These are phyloP conservation scores for Cydia pomonella DNA, from an alignment of 1,140 invertebrate species.

Conservation along the genomic window DNA sequence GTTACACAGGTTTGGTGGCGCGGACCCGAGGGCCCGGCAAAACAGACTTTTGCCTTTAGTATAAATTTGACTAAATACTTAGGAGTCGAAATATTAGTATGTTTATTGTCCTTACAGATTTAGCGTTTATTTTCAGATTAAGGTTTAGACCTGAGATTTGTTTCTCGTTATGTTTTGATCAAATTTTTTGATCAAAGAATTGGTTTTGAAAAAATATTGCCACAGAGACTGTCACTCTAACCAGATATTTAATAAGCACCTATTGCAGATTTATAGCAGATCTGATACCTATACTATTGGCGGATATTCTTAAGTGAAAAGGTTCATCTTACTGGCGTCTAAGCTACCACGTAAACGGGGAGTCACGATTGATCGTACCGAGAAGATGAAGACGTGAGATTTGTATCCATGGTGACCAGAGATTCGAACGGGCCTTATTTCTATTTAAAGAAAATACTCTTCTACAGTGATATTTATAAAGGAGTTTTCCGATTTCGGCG, in stretches of 20 bases:
- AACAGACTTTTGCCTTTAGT: neutral
- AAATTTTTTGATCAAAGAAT: too few species aligned
- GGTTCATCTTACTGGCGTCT: neutral
- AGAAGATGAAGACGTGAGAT: conserved; percentile 20
- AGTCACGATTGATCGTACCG: conserved; percentile 25
- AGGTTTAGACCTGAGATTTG: too few species aligned
- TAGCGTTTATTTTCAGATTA: neutral
- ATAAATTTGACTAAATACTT: neutral
- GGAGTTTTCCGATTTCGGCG: too few species aligned
- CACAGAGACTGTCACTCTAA: too few species aligned
- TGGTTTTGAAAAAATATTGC: too few species aligned
- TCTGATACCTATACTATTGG: neutral
- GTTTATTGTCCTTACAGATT: neutral
- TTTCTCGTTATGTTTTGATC: too few species aligned
- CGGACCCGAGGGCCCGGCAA: neutral
- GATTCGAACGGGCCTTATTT: neutral
- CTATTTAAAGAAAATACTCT: neutral
- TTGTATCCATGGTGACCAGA: conserved; percentile 25
- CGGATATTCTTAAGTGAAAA: neutral
- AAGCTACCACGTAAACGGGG: conserved; percentile 17
- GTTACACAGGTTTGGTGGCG: conserved; percentile 20
- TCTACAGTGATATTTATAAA: neutral
- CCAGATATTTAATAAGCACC: too few species aligned
- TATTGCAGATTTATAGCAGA: neutral
- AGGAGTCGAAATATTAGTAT: neutral